A percentile compares a stretch with the other conserved stretches of the same genome.
Conservation (phyloP, 2,888 invertebrate genomes). For the Leptinotarsa juncta region DNA sequence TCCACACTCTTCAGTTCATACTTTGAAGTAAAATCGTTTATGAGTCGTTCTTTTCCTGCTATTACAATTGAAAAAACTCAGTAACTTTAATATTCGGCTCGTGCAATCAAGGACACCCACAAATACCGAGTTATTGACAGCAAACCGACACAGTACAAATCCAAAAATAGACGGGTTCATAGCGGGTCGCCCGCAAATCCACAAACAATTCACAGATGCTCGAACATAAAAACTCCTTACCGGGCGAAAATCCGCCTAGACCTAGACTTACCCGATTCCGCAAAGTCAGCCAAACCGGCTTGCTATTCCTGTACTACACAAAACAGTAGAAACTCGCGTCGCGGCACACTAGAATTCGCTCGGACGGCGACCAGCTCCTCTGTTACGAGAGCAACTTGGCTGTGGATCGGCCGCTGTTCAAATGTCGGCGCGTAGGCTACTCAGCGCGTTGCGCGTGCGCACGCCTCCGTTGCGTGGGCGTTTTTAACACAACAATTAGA, state of each 20-base stretch:
- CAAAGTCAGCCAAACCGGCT: conserved; percentile 19
- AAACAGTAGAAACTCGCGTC: conserved; percentile 25
- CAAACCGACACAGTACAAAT: not conserved
- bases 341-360: conserved; percentile 35
- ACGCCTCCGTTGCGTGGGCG: conserved; percentile 30
- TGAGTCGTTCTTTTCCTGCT: too few species aligned
- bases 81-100: too few species aligned
- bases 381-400: conserved; percentile 50
- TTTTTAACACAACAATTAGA: conserved; percentile 39
- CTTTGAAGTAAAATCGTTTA: too few species aligned
- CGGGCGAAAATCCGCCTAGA: not conserved
- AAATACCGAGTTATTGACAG: not conserved
- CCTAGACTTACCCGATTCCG: conserved; percentile 18
- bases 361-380: conserved; percentile 38
- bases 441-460: conserved; percentile 1
- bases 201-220: conserved; percentile 1
- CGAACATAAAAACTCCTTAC: not conserved
- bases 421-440: conserved; percentile 9
- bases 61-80: too few species aligned
- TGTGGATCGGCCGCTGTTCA: conserved; percentile 45
- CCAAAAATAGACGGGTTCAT: not conserved
- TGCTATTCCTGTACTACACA: conserved; percentile 19
- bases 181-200: not conserved
- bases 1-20: too few species aligned
- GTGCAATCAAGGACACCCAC: not conserved